Evolutionary conservation across 2,113 vertebrate genomes (phyloP), one percentile per base, ranked within the genome.

Genomic region (Heptranchias perlo): DNA sequence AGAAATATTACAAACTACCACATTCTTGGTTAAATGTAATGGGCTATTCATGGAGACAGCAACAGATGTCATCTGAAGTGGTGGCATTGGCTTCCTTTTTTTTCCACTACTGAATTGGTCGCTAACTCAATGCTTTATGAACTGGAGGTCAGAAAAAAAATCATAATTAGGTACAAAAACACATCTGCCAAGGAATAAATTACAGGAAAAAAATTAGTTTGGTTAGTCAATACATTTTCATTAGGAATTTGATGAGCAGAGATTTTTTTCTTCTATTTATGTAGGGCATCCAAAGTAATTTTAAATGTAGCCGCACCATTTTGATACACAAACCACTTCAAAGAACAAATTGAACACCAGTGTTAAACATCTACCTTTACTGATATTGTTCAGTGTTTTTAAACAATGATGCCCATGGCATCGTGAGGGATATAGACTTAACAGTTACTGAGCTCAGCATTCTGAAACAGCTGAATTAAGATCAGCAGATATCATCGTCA

Each of bases 11-110:
- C 86, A n/a, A 35, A 92, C 35, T 61, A n/a, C 14, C 28, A 91
- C 54, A 47, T 94, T 67, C 92, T 65, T 65, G 18, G 5, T 47
- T 47, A 49, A 47, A 49, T 69, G 3, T 31, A 47, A 69, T 69
- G 64, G 93, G 31, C 69, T 95, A 95, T 95, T 69, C 44, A 49
- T 69, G 39, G 93, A 95, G 44, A 67, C 65, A 62, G 49, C 21
- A 93, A 64, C 91, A 93, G 11, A 95, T 49, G 64, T 47, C 93
- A 67, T 95, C 21, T 95, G 11, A 35, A 94, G 25, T 44, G n/a
- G 58, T 14, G 39, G n/a, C 62, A 65, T 25, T 23, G 44, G 11
- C 62, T 87, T 87, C 47, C 84, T 52, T 87, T 21, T 25, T 54
- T 87, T 87, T n/a, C 0, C 76, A 44, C 28, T 52, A 35, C 31